Evolutionary conservation across 2,797 vertebrate species (phyloP), one percentile per base, ranked within the genome.

Genomic region (Philypnodon macrostomus): DNA sequence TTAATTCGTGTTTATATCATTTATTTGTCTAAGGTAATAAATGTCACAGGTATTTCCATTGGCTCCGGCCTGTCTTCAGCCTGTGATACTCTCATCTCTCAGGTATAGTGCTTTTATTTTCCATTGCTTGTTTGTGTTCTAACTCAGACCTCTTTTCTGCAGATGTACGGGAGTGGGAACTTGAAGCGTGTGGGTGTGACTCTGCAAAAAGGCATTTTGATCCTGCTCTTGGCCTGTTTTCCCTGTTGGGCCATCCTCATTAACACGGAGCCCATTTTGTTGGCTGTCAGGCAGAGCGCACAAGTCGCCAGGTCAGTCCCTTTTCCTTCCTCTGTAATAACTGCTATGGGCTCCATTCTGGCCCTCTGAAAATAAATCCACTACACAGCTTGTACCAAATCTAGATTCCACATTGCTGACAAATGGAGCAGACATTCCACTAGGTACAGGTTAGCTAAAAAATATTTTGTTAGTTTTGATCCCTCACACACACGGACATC

Each of bases 211-310:
- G 88, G 87, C 2, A 23, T 83, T 34, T 77, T 95, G 57, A 91
- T 95, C 36, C 85, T 95, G 21, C 86, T 96, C 3, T 78, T 95
- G 7, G 87, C 87, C 67, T 94, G 94, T 81, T 92, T 93, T 47
- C 93, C 93, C 16, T 97, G 94, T 82, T 96, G 93, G 93, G 94
- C 92, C 0, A 1, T 95, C 23, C 91, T 95, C 53, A 72, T 94
- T 70, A 97, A 94, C 86, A 94, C 93, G 0, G 84, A 94, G 60
- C 58, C 53, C 18, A 83, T 95, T 46, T 81, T 95, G 32, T 81
- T 93, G 63, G 85, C 89, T 42, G 82, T 92, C 62, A 75, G 18
- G 16, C 93, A 93, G 83, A 90, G 88, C 42, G 73, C 85, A 0
- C 77, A 82, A 1, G 92, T 95, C 19, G 87, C 92, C 83, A 93